A percentile compares a stretch with the other conserved stretches of the same genome.
Evolutionary conservation across 2,113 vertebrate species (phyloP).

Genomic region (Neolamprologus variostigma): DNA sequence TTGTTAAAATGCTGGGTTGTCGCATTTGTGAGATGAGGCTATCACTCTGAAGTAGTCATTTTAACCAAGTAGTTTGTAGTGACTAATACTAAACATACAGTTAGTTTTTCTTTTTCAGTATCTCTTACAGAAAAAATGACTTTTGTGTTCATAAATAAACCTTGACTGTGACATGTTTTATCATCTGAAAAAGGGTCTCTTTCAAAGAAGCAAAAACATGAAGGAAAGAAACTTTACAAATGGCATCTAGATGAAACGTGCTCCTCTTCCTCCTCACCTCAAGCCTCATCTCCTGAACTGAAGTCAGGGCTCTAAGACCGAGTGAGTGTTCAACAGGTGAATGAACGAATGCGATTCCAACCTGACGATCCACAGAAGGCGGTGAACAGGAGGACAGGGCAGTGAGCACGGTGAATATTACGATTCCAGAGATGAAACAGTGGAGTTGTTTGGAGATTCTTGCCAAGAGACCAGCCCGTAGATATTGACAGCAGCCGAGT

Average conservation of each 20-base stretch:
- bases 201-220: not conserved
- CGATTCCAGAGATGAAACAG: not conserved
- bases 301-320: not conserved
- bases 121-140: not conserved
- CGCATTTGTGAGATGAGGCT: not conserved
- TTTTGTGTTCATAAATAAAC: not conserved
- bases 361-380: not conserved
- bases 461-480: not conserved
- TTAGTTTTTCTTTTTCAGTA: not conserved
- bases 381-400: not conserved
- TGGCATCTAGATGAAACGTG: not conserved
- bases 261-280: not conserved
- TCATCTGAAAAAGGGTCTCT: not conserved
- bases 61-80: not conserved
- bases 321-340: not conserved
- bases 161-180: not conserved
- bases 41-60: not conserved
- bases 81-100: not conserved
- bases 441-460: not conserved
- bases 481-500: not conserved
- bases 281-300: not conserved
- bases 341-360: not conserved
- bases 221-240: not conserved
- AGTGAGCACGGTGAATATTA: not conserved
- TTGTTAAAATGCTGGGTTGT: not conserved